Conservation (phyloP, 2,888 invertebrate genomes). For the Nephrotoma flavescens region DNA sequence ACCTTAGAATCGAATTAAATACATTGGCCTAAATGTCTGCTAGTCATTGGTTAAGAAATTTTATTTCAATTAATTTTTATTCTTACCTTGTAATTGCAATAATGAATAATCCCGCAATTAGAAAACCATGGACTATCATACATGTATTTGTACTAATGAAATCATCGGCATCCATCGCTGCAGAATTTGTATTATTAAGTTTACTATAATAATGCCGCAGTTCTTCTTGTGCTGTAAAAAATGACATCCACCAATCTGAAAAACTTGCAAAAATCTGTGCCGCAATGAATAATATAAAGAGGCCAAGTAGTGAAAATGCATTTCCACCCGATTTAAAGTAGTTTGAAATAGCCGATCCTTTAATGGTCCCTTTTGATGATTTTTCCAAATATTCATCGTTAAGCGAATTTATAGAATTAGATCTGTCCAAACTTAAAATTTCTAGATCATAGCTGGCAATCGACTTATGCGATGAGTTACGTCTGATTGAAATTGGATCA, state of each 20-base stretch:
- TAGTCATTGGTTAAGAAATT: too few relatives aligned
- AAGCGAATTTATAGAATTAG: constrained; percentile 17
- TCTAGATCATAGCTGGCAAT: neutral
- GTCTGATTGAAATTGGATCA: constrained; percentile 16
- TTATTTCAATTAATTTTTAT: neutral
- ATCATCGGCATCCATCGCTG: neutral
- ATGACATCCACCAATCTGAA: constrained; percentile 56
- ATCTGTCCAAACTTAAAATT: constrained; percentile 19
- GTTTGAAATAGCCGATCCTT: constrained; percentile 28
- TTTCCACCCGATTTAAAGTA: constrained; percentile 41
- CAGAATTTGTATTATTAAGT: neutral
- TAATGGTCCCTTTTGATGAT: constrained; percentile 31
- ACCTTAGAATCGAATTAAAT: too few relatives aligned
- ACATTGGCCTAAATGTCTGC: too few relatives aligned
- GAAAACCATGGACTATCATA: constrained; percentile 43
- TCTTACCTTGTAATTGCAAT: constrained; percentile 32
- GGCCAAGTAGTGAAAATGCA: constrained; percentile 27
- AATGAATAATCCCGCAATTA: constrained; percentile 37
- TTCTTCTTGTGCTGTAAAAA: constrained; percentile 31
- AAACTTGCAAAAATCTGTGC: constrained; percentile 45
- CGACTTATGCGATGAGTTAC: constrained; percentile 15
- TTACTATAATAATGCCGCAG: constrained; percentile 12
- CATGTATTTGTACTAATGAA: constrained; percentile 30
- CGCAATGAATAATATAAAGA: constrained; percentile 35
- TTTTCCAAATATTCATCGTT: constrained; percentile 22